Base-by-base conservation (phyloP, 2,797 vertebrate genomes). In the Octomys mimax region DNA sequence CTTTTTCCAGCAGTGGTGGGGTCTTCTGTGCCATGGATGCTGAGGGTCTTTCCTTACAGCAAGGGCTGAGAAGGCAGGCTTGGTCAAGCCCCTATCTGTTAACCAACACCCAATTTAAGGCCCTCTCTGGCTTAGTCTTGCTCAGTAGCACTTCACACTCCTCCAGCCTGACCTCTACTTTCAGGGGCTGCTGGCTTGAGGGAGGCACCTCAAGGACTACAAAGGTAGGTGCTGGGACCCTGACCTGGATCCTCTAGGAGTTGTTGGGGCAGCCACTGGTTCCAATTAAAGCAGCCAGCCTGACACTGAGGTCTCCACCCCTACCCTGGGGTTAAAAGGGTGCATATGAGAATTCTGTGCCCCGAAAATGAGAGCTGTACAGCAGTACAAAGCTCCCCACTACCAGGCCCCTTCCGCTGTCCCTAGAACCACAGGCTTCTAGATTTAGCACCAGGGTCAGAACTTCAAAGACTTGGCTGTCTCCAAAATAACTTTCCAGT, bases 351-450 rank as follows among this genome's bases (percentile, higher is more conserved):
- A 46, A 79, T 46, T 46, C 70, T 92, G 42, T 1, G 36, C 57
- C 33, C 42, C 11, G 66, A 52, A 49, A 46, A 73, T n/a, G 61
- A 66, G 39, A 66, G 54, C 39, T 75, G 19, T 68, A 39, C 0
- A 7, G 28, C n/a, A 31, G 7, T 80, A 61, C 93, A 89, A 49
- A 36, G 62, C 5, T 59, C 42, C 68, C 92, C 36, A 59, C 94
- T 54, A 91, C 70, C 21, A 12, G 24, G 61, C 87, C 77, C 73
- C 52, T 49, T 57, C 62, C 62, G 3, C 13, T 16, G 57, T 22
- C 33, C 36, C 92, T 26, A 82, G 77, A 94, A 93, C 81, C 93
- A 89, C 85, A 94, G 54, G 42, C 94, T 93, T 92, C 92, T 85
- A 68, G 87, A 77, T 92, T 96, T 95, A 93, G 57, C 39, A 16